Evolutionary conservation across 2,888 invertebrate genomes (phyloP), one percentile per base, ranked within the genome.

Genomic region (Matsumyia berberina): DNA sequence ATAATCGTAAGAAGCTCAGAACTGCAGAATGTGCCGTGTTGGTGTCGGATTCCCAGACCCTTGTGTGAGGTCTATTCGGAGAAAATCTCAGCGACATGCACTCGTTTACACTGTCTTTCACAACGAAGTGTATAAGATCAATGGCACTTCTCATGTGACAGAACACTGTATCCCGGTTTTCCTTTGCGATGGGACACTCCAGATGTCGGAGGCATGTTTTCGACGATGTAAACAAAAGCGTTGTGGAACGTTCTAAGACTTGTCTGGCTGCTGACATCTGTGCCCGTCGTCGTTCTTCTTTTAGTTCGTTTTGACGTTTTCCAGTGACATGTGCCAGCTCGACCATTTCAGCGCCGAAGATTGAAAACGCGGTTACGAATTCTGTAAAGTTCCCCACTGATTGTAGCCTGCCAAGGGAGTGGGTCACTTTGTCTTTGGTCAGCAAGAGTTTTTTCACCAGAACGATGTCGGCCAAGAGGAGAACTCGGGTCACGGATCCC

Each of bases 291-390:
- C 98, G 94, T 91, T 99, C 99, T 92, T 98, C 98, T 89, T 97
- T 96, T 74, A 97, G 93, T 90, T 97, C 98, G 89, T 97, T 97
- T 89, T 96, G 94, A 85, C 95, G 92, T 89, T 95, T 95, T 39
- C 91, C 98, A 17, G 98, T 98, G 80, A 99, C 94, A 91, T 99
- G 97, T 24, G 99, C 99, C 88, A 99, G 93, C 91, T 99, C 99
- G 87, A 99, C 98, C 99, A 99, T 99, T 92, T 99, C 98, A 19
- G 96, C 96, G 44, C 99, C 99, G 91, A 99, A 99, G 91, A 98
- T 97, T 88, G 98, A 98, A 93, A 99, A 99, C 19, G 98, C 98
- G 90, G 98, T 97, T 74, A 99, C 99, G 92, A 99, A 99, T 92
- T 99, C 99, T 64, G 98, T 97, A 90, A 97, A 97, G 92, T 97